phyloP scores from a whole-genome alignment of 2,113 vertebrate genomes.

The Lipophrys pholis region DNA sequence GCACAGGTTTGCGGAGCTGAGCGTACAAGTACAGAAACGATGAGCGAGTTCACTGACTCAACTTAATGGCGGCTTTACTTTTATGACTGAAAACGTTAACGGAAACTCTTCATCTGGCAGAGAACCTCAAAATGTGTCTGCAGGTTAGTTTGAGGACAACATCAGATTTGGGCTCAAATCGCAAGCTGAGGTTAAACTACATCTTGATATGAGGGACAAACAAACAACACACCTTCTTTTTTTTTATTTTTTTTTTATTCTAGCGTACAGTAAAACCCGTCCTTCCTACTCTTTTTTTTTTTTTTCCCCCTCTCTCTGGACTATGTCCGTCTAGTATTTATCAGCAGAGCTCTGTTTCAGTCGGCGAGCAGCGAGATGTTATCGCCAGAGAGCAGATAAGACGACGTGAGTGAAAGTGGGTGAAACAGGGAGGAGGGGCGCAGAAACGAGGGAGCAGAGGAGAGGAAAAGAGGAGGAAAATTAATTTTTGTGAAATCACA shows the following conservation, averaged over 20 bases:
- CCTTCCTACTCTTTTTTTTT: not conserved
- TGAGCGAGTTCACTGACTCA: not conserved
- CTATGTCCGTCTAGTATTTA: conserved; percentile 58
- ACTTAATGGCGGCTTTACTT: conserved; percentile 21
- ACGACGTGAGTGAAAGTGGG: conserved; percentile 50
- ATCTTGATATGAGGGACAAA: not conserved
- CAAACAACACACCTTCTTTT: too few species aligned
- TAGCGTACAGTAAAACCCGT: conserved; percentile 18
- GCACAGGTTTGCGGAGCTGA: too few species aligned
- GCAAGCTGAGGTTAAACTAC: conserved; percentile 5
- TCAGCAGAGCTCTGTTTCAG: conserved; percentile 67
- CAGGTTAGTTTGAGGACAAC: conserved; percentile 1
- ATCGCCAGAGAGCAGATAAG: conserved; percentile 64
- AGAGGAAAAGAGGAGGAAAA: conserved; percentile 4
- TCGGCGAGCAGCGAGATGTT: conserved; percentile 66
- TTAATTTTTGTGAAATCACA: conserved; percentile 24
- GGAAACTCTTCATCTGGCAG: too few species aligned
- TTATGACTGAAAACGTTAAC: too few species aligned
- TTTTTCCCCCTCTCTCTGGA: conserved; percentile 9
- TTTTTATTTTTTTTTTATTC: not conserved
- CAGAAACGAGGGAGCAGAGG: not conserved
- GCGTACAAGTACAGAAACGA: conserved; percentile 16
- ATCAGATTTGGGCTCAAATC: conserved; percentile 7
- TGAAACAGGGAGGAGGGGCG: conserved; percentile 19
- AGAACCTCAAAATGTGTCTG: conserved; percentile 6